Evolutionary conservation across 2,888 invertebrate species (phyloP).

Genomic region (Pharmacophagus antenor): DNA sequence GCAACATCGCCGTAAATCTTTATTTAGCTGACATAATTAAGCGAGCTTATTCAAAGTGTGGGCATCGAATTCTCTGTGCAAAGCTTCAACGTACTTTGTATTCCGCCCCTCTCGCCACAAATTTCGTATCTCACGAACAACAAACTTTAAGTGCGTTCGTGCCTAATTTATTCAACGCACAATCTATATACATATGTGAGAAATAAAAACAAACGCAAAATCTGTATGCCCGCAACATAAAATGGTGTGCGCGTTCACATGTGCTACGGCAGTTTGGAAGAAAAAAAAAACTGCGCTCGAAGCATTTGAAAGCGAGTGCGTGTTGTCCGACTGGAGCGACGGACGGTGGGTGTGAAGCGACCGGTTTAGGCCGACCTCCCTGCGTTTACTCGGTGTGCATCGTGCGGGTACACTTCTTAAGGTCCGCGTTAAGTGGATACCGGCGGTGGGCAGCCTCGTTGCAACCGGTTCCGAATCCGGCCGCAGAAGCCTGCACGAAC

Average conservation of each 20-base stretch:
- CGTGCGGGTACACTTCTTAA: conserved; percentile 5
- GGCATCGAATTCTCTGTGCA: background rate
- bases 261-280: conserved; percentile 11
- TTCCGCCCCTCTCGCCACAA: conserved; percentile 9
- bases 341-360: conserved; percentile 30
- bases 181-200: background rate
- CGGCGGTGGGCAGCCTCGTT: conserved; percentile 52
- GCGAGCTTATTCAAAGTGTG: conserved; percentile 10
- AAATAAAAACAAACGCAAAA: conserved; percentile 15
- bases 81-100: conserved; percentile 14
- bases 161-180: conserved; percentile 24
- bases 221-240: conserved; percentile 9
- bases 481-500: conserved; percentile 53
- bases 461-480: conserved; percentile 67
- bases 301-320: conserved; percentile 34
- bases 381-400: conserved; percentile 1
- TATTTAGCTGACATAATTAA: conserved; percentile 18
- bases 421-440: conserved; percentile 32
- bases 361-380: conserved; percentile 34
- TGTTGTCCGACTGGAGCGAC: conserved; percentile 32
- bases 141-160: conserved; percentile 14
- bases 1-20: conserved; percentile 1
- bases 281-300: conserved; percentile 11
- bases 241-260: conserved; percentile 2
- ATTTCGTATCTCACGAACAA: conserved; percentile 8